A percentile compares a stretch with the other conserved stretches of the same genome.
Conservation (phyloP, 2,797 vertebrate genomes). For the Sebastes diploproa region DNA sequence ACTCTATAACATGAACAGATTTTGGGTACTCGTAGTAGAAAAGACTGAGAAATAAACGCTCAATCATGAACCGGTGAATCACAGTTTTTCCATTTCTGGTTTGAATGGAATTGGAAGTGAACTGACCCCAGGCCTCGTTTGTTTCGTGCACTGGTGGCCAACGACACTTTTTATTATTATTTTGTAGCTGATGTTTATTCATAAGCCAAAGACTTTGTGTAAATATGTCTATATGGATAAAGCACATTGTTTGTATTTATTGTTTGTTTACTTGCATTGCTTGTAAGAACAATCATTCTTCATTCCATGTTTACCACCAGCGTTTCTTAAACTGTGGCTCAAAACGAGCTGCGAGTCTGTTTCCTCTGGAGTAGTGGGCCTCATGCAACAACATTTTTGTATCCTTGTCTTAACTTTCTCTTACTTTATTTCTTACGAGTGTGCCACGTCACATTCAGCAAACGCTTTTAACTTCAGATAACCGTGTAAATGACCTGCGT, state of each 20-base stretch:
- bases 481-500: no score
- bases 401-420: no score
- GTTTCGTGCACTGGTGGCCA: constrained; percentile 92
- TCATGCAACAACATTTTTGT: no score
- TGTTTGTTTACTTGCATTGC: constrained; percentile 94
- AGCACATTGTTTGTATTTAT: constrained; percentile 99
- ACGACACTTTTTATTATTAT: constrained; percentile 85
- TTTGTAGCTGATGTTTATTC: constrained; percentile 90
- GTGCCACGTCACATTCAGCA: no score
- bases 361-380: constrained; percentile 9
- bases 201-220: constrained; percentile 99
- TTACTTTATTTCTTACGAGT: no score
- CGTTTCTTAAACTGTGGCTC: constrained; percentile 62
- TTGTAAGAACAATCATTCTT: constrained; percentile 93
- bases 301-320: constrained; percentile 81
- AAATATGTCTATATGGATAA: constrained; percentile 99
- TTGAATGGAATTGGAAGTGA: constrained; percentile 64
- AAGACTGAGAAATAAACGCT: constrained; percentile 16
- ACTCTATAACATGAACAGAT: neutral
- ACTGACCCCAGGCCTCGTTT: constrained; percentile 79
- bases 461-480: no score
- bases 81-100: constrained; percentile 46
- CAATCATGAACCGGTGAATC: neutral
- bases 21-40: neutral
- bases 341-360: neutral